phyloP scores from a whole-genome alignment of 2,113 vertebrate genomes.

The Nerophis ophidion region DNA sequence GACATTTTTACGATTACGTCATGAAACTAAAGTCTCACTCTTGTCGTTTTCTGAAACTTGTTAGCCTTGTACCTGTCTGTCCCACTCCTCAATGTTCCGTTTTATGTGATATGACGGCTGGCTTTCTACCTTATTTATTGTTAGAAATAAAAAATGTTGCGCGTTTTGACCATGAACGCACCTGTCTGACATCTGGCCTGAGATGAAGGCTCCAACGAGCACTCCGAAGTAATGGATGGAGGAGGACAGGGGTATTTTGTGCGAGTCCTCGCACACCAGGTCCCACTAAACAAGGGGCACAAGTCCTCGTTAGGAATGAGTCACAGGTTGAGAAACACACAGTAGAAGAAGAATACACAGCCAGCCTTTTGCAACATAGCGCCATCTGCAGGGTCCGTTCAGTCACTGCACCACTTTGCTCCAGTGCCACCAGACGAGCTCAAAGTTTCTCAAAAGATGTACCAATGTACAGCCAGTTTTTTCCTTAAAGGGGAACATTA shows the following conservation, averaged over 20 bases:
- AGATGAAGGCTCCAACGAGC: slow-evolving; percentile 78
- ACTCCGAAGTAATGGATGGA: slow-evolving; percentile 83
- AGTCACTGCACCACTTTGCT: neutral
- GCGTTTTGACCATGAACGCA: slow-evolving; percentile 33
- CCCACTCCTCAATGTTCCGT: no score
- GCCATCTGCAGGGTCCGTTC: neutral
- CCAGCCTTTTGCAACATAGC: no score
- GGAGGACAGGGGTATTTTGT: slow-evolving; percentile 77
- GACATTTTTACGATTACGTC: no score
- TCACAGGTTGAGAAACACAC: neutral
- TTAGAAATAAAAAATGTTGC: no score
- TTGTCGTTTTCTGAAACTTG: no score
- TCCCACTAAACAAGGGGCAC: slow-evolving; percentile 75
- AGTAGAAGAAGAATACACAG: neutral
- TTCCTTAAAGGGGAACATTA: no score
- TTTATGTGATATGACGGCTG: no score
- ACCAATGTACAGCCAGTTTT: no score
- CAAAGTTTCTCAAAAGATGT: no score
- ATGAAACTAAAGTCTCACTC: no score
- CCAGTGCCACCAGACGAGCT: neutral
- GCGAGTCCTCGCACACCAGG: slow-evolving; percentile 81
- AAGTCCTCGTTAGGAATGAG: neutral
- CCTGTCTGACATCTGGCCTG: slow-evolving; percentile 89
- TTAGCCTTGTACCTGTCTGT: no score
- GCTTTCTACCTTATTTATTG: no score